Percentiles rank a stretch among this genome's conserved stretches.
Conservation (phyloP, 2,113 vertebrate genomes). For the Phoenicopterus ruber region DNA sequence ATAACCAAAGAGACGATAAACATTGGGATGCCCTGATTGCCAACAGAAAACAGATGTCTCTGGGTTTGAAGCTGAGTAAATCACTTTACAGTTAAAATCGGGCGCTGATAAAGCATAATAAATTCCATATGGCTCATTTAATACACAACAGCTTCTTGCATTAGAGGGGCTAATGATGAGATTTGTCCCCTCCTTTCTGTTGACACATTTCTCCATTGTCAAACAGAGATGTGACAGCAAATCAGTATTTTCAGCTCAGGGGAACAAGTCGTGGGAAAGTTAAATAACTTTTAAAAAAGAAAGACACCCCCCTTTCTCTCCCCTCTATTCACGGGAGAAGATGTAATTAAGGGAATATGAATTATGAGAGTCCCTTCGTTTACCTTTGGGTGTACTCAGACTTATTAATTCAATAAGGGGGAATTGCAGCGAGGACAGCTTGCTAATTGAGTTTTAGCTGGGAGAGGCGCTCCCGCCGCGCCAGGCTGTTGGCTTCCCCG, state of each 20-base stretch:
- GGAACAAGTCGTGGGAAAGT: slow-evolving; percentile 96
- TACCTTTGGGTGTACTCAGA: slow-evolving; percentile 75
- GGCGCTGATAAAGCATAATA: slow-evolving; percentile 99
- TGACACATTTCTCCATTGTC: slow-evolving; percentile 98
- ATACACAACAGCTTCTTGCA: slow-evolving; percentile 94
- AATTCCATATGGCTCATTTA: slow-evolving; percentile 99
- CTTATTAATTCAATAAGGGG: slow-evolving; percentile 77
- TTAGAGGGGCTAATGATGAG: slow-evolving; percentile 84
- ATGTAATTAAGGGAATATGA: slow-evolving; percentile 83
- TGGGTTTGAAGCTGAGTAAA: slow-evolving; percentile 90
- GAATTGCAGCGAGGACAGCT: slow-evolving; percentile 65
- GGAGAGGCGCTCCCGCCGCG: slow-evolving; percentile 5
- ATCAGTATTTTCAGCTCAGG: slow-evolving; percentile 81
- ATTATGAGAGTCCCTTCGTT: slow-evolving; percentile 78
- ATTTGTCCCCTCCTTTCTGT: slow-evolving; percentile 85
- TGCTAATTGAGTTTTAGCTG: slow-evolving; percentile 73
- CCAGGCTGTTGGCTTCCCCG: slow-evolving; percentile 33
- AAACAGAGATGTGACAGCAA: slow-evolving; percentile 86
- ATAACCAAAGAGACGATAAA: slow-evolving; percentile 98
- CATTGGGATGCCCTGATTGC: slow-evolving; percentile 86
- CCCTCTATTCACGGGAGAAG: slow-evolving; percentile 70
- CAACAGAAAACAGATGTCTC: slow-evolving; percentile 98
- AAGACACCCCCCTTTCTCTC: slow-evolving; percentile 71
- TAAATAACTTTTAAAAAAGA: slow-evolving; percentile 88
- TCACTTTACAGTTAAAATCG: slow-evolving; percentile 99